Percentiles rank a stretch among this genome's conserved stretches.
These are phyloP conservation scores for Artemia sp. DNA, from an alignment of 2,888 invertebrate species.

Conservation along the genomic window DNA sequence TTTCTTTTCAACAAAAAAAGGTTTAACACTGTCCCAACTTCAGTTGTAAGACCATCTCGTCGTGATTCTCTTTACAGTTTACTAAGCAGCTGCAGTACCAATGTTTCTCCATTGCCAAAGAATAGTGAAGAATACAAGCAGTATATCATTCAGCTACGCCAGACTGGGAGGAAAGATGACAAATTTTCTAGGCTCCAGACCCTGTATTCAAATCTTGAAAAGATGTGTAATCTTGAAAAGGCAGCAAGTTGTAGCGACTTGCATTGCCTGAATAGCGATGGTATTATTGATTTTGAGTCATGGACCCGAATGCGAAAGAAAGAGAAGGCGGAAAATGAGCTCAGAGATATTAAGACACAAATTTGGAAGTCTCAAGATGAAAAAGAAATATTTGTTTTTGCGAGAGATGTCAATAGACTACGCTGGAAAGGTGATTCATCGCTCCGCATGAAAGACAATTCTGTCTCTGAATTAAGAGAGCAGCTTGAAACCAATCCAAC, in stretches of 20 bases:
- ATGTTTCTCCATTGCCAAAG: background rate
- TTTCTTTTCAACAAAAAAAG: background rate
- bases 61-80: constrained; percentile 7
- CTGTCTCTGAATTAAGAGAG: constrained; percentile 59
- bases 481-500: constrained; percentile 18
- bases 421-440: constrained; percentile 66
- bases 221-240: constrained; percentile 61
- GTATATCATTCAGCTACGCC: constrained; percentile 18
- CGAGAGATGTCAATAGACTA: constrained; percentile 51
- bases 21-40: background rate
- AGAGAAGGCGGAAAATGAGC: constrained; percentile 63
- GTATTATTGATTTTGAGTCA: constrained; percentile 67
- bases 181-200: constrained; percentile 66
- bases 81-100: background rate
- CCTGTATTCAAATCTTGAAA: constrained; percentile 66
- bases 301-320: constrained; percentile 63
- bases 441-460: constrained; percentile 61
- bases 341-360: constrained; percentile 55
- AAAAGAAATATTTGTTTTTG: constrained; percentile 62
- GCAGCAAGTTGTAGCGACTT: constrained; percentile 32
- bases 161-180: constrained; percentile 47
- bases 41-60: background rate
- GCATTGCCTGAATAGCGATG: constrained; percentile 48
- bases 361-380: constrained; percentile 59
- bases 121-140: constrained; percentile 17